Conservation (phyloP, 2,888 invertebrate species). For the Oscheius sp. region DNA sequence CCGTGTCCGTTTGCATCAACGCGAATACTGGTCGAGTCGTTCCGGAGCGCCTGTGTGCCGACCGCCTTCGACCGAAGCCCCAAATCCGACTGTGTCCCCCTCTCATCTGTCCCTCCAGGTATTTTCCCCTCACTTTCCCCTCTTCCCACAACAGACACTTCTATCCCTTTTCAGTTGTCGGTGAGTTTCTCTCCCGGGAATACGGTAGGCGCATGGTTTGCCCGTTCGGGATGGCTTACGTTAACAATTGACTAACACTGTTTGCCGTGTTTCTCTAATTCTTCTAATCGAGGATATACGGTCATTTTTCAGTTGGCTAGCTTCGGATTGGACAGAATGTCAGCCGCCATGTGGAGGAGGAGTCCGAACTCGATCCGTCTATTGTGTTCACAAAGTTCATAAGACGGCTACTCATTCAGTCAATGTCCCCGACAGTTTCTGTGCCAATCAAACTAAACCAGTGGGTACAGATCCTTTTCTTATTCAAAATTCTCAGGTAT, state of each 20-base stretch:
- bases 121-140: conserved; percentile 63
- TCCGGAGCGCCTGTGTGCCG: conserved; percentile 70
- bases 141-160: conserved; percentile 49
- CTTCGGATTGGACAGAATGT: conserved; percentile 92
- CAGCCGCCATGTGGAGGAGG: conserved; percentile 92
- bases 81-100: conserved; percentile 59
- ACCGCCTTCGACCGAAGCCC: conserved; percentile 62
- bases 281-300: background rate
- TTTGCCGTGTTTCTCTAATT: conserved; percentile 7
- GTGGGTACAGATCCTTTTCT: conserved; percentile 25
- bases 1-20: conserved; percentile 67
- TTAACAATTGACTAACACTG: conserved; percentile 24
- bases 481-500: conserved; percentile 27
- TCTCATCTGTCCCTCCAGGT: conserved; percentile 68
- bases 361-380: conserved; percentile 85
- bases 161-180: conserved; percentile 41
- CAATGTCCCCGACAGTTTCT: conserved; percentile 52
- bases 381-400: conserved; percentile 78
- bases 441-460: conserved; percentile 51
- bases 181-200: conserved; percentile 28
- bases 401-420: conserved; percentile 46
- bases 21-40: conserved; percentile 61
- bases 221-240: conserved; percentile 30
- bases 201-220: conserved; percentile 40
- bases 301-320: conserved; percentile 82